phyloP scores from a whole-genome alignment of 2,113 vertebrate genomes.

The Antechinus flavipes region DNA sequence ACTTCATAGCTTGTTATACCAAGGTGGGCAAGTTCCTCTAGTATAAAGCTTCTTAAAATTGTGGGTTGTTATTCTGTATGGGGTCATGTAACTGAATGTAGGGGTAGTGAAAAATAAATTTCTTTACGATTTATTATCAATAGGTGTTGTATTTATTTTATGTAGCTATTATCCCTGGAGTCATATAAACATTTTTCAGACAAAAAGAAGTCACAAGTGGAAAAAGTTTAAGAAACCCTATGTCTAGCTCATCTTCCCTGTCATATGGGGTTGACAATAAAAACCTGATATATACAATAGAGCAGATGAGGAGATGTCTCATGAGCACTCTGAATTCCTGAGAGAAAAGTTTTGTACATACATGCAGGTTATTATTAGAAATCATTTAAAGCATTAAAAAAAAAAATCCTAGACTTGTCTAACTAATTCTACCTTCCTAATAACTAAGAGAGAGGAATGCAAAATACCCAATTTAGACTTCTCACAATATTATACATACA shows the following conservation, averaged over 20 bases:
- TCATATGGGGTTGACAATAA: conserved; percentile 28
- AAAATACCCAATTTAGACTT: conserved; percentile 48
- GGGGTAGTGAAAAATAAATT: too few relatives aligned
- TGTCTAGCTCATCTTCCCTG: conserved; percentile 14
- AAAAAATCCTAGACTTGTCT: conserved; percentile 29
- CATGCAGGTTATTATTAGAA: conserved; percentile 53
- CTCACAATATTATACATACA: conserved; percentile 34
- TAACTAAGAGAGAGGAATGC: conserved; percentile 45
- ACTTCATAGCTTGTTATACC: neutral
- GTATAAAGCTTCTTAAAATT: too few relatives aligned
- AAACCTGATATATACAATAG: neutral
- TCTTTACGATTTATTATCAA: too few relatives aligned
- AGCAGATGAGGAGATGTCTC: conserved; percentile 22
- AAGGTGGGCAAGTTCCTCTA: neutral
- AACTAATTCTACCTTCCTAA: conserved; percentile 36
- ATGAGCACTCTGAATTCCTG: conserved; percentile 18
- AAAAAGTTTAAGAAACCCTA: too few relatives aligned
- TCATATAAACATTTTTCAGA: too few relatives aligned
- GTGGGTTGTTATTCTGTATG: too few relatives aligned
- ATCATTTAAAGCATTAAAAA: conserved; percentile 52
- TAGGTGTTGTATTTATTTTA: too few relatives aligned
- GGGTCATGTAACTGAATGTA: too few relatives aligned
- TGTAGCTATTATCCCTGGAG: too few relatives aligned
- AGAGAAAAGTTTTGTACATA: conserved; percentile 42
- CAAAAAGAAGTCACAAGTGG: too few relatives aligned